phyloP scores from a whole-genome alignment of 2,797 vertebrate genomes.

The Acanthis flammea region DNA sequence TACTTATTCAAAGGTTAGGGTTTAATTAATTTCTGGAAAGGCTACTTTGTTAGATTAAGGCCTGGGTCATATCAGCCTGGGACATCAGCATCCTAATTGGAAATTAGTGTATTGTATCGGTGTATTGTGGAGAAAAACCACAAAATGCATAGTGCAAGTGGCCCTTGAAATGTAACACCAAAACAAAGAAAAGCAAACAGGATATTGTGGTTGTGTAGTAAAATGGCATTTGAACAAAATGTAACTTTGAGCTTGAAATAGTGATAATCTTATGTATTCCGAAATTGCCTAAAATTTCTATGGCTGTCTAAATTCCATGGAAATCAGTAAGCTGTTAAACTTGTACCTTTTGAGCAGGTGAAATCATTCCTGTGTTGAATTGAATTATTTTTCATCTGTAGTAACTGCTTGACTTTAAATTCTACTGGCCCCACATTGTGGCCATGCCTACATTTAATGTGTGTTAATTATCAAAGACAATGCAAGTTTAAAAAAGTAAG shows the following conservation, averaged over 20 bases:
- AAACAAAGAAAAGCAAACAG: background rate
- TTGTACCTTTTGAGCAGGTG: background rate
- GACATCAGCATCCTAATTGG: background rate
- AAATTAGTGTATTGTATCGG: background rate
- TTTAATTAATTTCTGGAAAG: constrained; percentile 29
- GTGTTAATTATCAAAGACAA: constrained; percentile 52
- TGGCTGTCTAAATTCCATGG: background rate
- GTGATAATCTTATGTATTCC: background rate
- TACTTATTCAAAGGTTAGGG: background rate
- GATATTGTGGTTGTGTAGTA: background rate
- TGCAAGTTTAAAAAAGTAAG: constrained; percentile 49
- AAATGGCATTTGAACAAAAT: background rate
- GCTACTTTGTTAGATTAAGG: background rate
- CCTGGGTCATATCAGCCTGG: background rate
- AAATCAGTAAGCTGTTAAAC: background rate
- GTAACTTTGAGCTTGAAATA: background rate
- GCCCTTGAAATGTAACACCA: background rate
- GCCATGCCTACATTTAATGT: constrained; percentile 11
- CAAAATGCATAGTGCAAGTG: background rate
- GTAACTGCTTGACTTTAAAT: background rate
- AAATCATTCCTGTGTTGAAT: background rate
- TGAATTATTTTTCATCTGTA: background rate
- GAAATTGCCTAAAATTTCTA: background rate
- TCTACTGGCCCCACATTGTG: background rate
- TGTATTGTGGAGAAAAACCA: background rate